Base-by-base conservation (phyloP, 2,888 invertebrate species). In the Drosophila niveifrons region DNA sequence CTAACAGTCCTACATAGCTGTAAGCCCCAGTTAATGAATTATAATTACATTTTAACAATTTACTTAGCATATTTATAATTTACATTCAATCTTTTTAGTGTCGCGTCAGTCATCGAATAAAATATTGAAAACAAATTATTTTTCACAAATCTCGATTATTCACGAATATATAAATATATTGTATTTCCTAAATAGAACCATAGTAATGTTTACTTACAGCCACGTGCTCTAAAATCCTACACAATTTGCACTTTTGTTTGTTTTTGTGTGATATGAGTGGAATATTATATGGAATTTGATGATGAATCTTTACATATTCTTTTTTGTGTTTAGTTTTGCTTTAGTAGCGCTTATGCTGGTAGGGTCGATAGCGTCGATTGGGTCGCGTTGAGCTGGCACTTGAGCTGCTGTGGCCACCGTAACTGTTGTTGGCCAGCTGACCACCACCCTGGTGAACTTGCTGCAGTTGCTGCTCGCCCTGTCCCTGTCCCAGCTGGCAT, bases 311-410 rank as follows among this genome's bases (percentile, higher is more conserved):
- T 72, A 68, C 34, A 73, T 23, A 69, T 67, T 34, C 2, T 10
- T 34, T 1, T 34, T 34, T 34, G 11, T 3, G 2, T 36, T 36
- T 11, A 2, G 2, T 11, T 36, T 36, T n/a, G 36, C 6, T 36
- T 63, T 86, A 90, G 74, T 82, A 84, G 51, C 86, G 85, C 72
- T 79, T 82, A 72, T 82, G 88, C 53, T 91, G 80, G 78, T 90
- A 91, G 53, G 90, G 91, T 57, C 86, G 90, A 76, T 85, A 90
- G 62, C 90, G 90, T 72, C 88, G 80, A 75, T 80, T 79, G 47
- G 71, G 59, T 47, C 82, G 87, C 61, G 73, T 67, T 48, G 85
- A 53, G 75, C 66, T 62, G 52, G 55, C 67, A 66, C 44, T 80
- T 80, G 78, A 59, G 66, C 44, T 71, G 80, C 53, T 46, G 66